Base-by-base conservation (phyloP, 2,888 invertebrate species). In the Cerastis rubricosa region DNA sequence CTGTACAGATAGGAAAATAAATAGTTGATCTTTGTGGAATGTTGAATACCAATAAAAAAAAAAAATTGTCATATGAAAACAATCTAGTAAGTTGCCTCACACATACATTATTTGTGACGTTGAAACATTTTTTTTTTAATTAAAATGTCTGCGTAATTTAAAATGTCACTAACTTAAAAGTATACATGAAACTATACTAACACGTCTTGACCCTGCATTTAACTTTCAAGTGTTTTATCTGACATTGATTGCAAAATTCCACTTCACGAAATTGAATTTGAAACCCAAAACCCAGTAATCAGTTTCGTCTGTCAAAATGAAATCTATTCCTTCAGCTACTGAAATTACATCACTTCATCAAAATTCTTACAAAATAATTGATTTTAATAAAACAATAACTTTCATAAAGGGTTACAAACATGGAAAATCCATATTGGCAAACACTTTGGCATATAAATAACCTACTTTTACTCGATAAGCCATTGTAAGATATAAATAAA, bases 281-380 rank as follows among this genome's bases (percentile, higher is more conserved):
- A 78, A 81, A 81, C 35, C 49, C 25, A 66, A 84, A 35, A 14
- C 85, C 59, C 8, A 65, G 45, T 63, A 81, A 81, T 81, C 74
- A 71, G 81, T 84, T 84, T 84, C 81, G 70, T 71, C 65, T 83
- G 78, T 77, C 85, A 84, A 64, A 80, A 65, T 72, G 45, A 47
- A 54, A 83, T 67, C 40, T 57, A 70, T 84, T 69, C 29, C 59
- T 67, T 77, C 54, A 81, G 57, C 71, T 66, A 72, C 81, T 84
- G 83, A 84, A 78, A 84, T 78, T 71, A 78, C 85, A 84, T 72
- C 76, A 83, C 59, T 59, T 8, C 12, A 29, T 69, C n/a, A 40
- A 65, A 69, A 75, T 43, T 71, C 40, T 70, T 59, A 63, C 51
- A 17, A 45, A 40, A 69, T 57, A 65, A 69, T 63, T 35, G 54